Conservation (phyloP, 37 sponge, comb jelly and placozoan species). For the Hexactinellida sp. region DNA sequence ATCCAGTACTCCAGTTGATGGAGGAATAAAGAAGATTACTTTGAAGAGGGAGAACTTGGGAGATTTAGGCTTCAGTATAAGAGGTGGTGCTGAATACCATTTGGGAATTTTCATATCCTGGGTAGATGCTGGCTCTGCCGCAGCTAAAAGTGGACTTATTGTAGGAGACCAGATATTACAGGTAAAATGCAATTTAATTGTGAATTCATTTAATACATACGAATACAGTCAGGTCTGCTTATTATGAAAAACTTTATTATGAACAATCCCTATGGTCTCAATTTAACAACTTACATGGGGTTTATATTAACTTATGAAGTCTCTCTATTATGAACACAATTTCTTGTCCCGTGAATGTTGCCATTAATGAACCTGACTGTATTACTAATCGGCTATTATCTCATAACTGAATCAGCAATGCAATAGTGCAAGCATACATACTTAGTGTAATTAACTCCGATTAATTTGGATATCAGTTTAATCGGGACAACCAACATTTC, state of each 20-base stretch:
- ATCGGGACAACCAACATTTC: too few relatives aligned
- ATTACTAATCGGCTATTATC: not conserved
- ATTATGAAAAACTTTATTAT: too few relatives aligned
- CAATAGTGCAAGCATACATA: not conserved
- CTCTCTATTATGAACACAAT: too few relatives aligned
- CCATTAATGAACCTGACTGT: not conserved
- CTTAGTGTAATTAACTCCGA: too few relatives aligned
- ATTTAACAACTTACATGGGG: too few relatives aligned
- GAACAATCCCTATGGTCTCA: too few relatives aligned
- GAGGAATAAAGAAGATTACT: conserved; percentile 22
- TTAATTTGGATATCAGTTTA: too few relatives aligned
- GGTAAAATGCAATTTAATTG: conserved; percentile 25
- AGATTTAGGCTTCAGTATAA: conserved; percentile 62
- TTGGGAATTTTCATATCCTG: conserved; percentile 61
- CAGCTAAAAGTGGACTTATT: conserved; percentile 42
- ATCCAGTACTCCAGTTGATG: conserved; percentile 6
- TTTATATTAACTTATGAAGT: too few relatives aligned
- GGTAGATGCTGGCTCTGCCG: conserved; percentile 60
- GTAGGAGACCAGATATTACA: conserved; percentile 60
- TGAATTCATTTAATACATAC: not conserved
- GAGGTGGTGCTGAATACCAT: conserved; percentile 62
- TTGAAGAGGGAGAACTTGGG: conserved; percentile 41
- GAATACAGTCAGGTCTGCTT: too few relatives aligned
- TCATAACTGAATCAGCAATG: not conserved
- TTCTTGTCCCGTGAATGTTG: not conserved